These are phyloP conservation scores for Lethocerus indicus DNA, from an alignment of 1,140 invertebrate species.

Conservation along the genomic window DNA sequence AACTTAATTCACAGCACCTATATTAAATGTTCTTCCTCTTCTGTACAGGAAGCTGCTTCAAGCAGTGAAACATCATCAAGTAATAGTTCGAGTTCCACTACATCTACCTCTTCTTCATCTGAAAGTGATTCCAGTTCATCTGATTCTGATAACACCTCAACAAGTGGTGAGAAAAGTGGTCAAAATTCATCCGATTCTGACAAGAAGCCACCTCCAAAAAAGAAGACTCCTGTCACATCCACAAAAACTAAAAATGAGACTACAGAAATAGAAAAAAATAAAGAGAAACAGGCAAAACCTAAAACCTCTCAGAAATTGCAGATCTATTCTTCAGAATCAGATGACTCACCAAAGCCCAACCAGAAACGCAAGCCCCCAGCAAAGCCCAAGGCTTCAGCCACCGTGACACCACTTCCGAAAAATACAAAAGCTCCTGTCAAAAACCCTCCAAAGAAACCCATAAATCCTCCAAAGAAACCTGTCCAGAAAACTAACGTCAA, in stretches of 20 bases:
- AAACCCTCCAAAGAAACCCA: conserved; percentile 12
- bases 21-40: too few relatives aligned
- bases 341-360: conserved; percentile 20
- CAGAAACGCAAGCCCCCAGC: conserved; percentile 28
- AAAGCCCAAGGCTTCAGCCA: conserved; percentile 36
- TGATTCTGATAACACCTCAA: conserved; percentile 23
- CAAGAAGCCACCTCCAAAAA: conserved; percentile 18
- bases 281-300: conserved; percentile 29
- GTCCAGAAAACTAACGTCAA: conserved; percentile 19
- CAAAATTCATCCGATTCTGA: conserved; percentile 17
- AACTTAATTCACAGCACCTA: too few relatives aligned
- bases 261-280: conserved; percentile 17
- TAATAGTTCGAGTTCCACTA: conserved; percentile 20
- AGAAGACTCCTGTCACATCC: conserved; percentile 1
- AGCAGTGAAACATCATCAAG: conserved; percentile 20
- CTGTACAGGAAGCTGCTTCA: conserved; percentile 14
- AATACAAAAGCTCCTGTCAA: conserved; percentile 15
- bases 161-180: conserved; percentile 17
- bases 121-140: conserved; percentile 21
- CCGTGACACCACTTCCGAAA: conserved; percentile 22
- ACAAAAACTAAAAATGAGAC: conserved; percentile 11
- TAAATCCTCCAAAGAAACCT: conserved; percentile 10
- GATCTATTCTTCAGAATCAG: conserved; percentile 21
- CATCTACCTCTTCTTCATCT: conserved; percentile 21
- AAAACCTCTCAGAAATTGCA: conserved; percentile 17